Base-by-base conservation (phyloP, 2,797 vertebrate genomes). In the Thunnus albacares region DNA sequence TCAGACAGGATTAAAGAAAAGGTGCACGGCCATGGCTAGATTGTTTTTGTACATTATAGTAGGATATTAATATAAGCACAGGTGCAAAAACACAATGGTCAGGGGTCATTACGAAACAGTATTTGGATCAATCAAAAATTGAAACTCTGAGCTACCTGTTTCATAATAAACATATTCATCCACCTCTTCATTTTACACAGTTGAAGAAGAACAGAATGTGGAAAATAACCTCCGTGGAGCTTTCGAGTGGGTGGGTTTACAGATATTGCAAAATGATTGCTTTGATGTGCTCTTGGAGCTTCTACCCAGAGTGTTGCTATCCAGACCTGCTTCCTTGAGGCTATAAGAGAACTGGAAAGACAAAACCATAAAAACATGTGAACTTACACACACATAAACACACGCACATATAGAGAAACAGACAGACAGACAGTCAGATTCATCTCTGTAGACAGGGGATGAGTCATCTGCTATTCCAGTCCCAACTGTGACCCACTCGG, bases 401-500 rank as follows among this genome's bases (percentile, higher is more conserved):
- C 24, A 78, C 56, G 12, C 47, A 49, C 60, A 61, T 58, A 64
- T 52, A 79, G 72, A 80, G 62, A 89, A 63, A 87, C 63, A 86
- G 75, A 82, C 77, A 77, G 86, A 87, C 65, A 86, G 77, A 82
- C 77, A 76, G 86, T 78, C 62, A 53, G 82, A 85, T 88, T 84
- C 82, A 87, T 82, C 72, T 69, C 69, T 57, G 64, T 82, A 87
- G 91, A 90, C 74, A 70, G 85, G 68, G 79, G 43, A 74, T 91
- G 92, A 92, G 73, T 94, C 90, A 93, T 73, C 66, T 63, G 79
- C 93, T 94, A 93, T 94, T 93, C 80, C 75, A 58, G 81, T 76
- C 80, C 53, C 76, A 75, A 77, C 77, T 66, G 75, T 91, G 92
- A 90, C 85, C 87, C 81, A 63, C 83, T 49, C 61, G 11, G 88